Evolutionary conservation across 2,113 vertebrate genomes (phyloP), one percentile per base, ranked within the genome.

Genomic region (Stegastes partitus): DNA sequence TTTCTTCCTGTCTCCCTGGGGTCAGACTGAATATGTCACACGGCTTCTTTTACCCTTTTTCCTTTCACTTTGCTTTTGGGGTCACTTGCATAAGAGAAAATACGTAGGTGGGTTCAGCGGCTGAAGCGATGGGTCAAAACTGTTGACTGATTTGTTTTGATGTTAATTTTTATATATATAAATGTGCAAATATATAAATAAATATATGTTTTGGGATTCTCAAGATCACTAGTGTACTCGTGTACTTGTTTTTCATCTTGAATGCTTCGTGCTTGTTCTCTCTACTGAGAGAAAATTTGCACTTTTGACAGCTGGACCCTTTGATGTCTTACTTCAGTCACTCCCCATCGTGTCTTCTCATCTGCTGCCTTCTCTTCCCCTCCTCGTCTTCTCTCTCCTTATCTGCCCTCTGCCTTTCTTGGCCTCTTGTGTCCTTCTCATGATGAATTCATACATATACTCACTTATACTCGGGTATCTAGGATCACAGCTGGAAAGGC

Each of bases 281-380:
- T 78, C 22, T 73, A 22, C 45, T 47, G 75, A 55, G 54, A 66
- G 42, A 44, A 1, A 15, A 77, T 79, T 49, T 79, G 65, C 75
- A 85, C 68, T 83, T 82, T 83, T 70, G 65, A 90, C 85, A 89
- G 84, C 53, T 83, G 77, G 66, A 66, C 28, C n/a, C 72, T 90
- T 92, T 91, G 88, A 91, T 83, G 82, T 89, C 74, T 84, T 2
- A 26, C 77, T 88, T 86, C 64, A 76, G 76, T 84, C 74, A n/a
- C 78, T 84, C 56, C 72, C 72, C 57, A 15, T 50, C 47, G 11
- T 79, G 18, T 62, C 47, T 19, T 21, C 49, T 26, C 47, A 11
- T 58, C 25, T 11, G 3, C 0, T 71, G 42, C n/a, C 22, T 15
- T 79, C 21, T 62, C 47, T 19, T 21, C 49, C 26, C 47, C 16